A percentile compares a stretch with the other conserved stretches of the same genome.
Evolutionary conservation across 2,113 vertebrate species (phyloP).

Genomic region (Saguinus imperator): DNA sequence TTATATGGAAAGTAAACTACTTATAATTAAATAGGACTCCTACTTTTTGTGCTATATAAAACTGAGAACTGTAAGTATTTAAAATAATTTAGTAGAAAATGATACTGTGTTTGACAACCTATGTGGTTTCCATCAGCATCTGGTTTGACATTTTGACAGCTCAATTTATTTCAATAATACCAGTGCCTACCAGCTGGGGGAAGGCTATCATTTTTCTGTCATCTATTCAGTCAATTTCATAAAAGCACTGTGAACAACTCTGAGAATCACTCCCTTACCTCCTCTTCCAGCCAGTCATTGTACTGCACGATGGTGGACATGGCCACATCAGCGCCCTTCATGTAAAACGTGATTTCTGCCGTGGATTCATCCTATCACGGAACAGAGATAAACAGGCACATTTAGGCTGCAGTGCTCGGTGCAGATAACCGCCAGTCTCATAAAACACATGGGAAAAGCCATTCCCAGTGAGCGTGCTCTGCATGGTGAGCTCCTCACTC

Average conservation of each 20-base stretch:
- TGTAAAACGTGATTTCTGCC: conserved; percentile 96
- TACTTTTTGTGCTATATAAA: neutral
- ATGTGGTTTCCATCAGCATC: neutral
- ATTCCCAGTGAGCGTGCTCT: neutral
- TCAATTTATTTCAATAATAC: neutral
- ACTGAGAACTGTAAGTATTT: neutral
- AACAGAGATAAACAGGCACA: rapidly evolving
- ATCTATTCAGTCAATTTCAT: neutral
- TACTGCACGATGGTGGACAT: conserved; percentile 98
- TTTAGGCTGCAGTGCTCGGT: neutral
- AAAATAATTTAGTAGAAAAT: conserved; percentile 21
- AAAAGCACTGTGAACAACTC: neutral
- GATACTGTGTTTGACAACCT: neutral
- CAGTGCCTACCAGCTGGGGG: neutral
- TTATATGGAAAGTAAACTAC: neutral
- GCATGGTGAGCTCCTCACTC: neutral
- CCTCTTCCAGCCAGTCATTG: conserved; percentile 98
- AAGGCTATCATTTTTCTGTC: neutral
- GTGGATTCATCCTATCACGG: conserved; percentile 92
- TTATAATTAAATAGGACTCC: neutral
- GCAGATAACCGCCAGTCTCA: neutral
- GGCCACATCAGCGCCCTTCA: conserved; percentile 98
- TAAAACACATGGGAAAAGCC: neutral
- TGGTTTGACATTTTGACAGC: neutral
- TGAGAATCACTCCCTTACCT: conserved; percentile 84